Evolutionary conservation across 2,888 invertebrate genomes (phyloP), one percentile per base, ranked within the genome.

Genomic region (Cheilosia vernalis): DNA sequence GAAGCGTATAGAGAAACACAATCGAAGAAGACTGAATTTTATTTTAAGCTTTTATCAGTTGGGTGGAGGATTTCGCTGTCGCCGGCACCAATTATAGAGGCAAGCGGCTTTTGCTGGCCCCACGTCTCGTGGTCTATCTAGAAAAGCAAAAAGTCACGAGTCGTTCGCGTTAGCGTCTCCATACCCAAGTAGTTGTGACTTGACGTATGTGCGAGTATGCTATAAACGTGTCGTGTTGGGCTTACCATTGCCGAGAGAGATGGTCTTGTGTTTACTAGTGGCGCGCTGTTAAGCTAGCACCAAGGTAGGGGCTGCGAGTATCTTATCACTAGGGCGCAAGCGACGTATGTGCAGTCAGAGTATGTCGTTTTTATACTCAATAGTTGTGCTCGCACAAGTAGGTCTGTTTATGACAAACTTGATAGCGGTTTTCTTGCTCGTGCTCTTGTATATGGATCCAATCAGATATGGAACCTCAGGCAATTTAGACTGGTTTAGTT

Each of bases 51-150:
- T 74, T 66, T 51, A 60, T 61, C 51, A 37, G 55, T 70, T 44
- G 37, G 37, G 30, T 9, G 24, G 63, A 58, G 49, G 47, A 61
- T 66, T 47, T 37, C 37, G 37, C 37, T 37, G 37, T 42, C 64
- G 44, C 47, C 58, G 79, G 69, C 74, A 51, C 80, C 80, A 85
- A 69, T 81, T 76, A 67, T 73, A 73, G 61, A 61, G 30, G 6
- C 61, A 74, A 74, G 60, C 64, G 66, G 56, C 67, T 73, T 72
- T 73, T 58, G 58, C 63, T 79, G 56, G 51, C 51, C 17, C n/a
- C 19, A 76, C 44, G 51, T 60, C 70, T 60, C 70, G 70, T 70
- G 70, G 70, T 70, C 47, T 70, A 49, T 70, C 66, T 53, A 47
- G 3, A 47, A 47, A 47, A 13, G 24, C 9, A 21, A 47, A 33